Percentiles rank a stretch among this genome's conserved stretches.
phyloP scores from a whole-genome alignment of 1,140 invertebrate genomes.

The Drosophila sulfurigaster region DNA sequence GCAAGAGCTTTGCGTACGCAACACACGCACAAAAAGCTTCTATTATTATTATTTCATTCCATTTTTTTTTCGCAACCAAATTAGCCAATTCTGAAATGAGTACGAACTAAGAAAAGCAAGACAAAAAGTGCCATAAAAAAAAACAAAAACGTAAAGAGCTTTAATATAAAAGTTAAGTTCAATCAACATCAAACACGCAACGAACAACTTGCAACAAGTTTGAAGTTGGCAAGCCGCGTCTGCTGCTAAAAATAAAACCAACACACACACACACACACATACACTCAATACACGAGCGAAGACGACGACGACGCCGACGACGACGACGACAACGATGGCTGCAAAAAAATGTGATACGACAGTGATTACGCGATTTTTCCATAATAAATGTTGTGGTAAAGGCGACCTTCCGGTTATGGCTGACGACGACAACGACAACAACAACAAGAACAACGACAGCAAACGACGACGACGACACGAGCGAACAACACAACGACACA shows the following conservation, averaged over 20 bases:
- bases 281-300: not conserved
- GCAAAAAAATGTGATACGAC: constrained; percentile 75
- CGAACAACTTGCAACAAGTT: constrained; percentile 78
- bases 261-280: constrained; percentile 32
- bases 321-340: constrained; percentile 17
- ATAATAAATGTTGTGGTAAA: constrained; percentile 84
- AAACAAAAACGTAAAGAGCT: constrained; percentile 26
- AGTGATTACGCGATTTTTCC: constrained; percentile 83
- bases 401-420: constrained; percentile 82
- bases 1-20: not conserved
- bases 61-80: constrained; percentile 9
- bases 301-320: constrained; percentile 14
- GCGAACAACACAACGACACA: constrained; percentile 17
- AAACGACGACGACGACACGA: constrained; percentile 21
- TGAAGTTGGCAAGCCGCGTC: constrained; percentile 63
- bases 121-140: constrained; percentile 3
- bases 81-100: constrained; percentile 13
- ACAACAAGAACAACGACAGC: constrained; percentile 27
- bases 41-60: too few relatives aligned
- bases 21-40: not conserved
- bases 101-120: not conserved
- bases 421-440: constrained; percentile 38
- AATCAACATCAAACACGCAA: constrained; percentile 64
- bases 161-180: constrained; percentile 63
- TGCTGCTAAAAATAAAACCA: constrained; percentile 72